Evolutionary conservation across 2,797 vertebrate genomes (phyloP).

Genomic region (Coendou prehensilis): DNA sequence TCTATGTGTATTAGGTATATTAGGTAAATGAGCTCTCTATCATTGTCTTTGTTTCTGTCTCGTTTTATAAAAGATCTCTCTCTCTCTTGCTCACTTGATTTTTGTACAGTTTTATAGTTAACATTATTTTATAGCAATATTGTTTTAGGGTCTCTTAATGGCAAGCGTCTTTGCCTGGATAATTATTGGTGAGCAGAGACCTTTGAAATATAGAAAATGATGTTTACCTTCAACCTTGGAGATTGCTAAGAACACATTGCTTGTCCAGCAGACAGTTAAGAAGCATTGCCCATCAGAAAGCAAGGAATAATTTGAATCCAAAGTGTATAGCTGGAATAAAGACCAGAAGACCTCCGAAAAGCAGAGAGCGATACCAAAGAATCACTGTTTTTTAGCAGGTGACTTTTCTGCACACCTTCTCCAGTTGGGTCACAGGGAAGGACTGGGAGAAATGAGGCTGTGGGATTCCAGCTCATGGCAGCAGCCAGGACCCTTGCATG

Average conservation of each 20-base stretch:
- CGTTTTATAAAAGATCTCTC: not conserved
- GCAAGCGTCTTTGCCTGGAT: conserved; percentile 12
- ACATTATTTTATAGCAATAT: not conserved
- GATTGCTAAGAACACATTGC: conserved; percentile 1
- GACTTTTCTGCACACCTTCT: not conserved
- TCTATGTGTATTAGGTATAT: not conserved
- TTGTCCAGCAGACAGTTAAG: conserved; percentile 8
- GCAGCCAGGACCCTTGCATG: not conserved
- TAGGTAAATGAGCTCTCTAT: not conserved
- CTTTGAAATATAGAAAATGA: conserved; percentile 40
- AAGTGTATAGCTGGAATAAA: not conserved
- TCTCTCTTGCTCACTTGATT: not conserved
- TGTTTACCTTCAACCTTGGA: not conserved
- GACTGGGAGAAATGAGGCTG: not conserved
- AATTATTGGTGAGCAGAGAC: not conserved
- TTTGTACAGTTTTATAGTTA: not conserved
- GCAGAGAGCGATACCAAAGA: fast-evolving
- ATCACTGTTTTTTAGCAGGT: not conserved
- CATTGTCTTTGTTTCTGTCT: not conserved
- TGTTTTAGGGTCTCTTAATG: conserved; percentile 45
- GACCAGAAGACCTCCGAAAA: not conserved
- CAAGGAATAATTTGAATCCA: not conserved
- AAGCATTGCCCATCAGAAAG: not conserved
- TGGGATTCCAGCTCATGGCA: not conserved
- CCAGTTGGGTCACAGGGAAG: not conserved